phyloP scores from a whole-genome alignment of 2,888 invertebrate species.

The Allophyes oxyacanthae region DNA sequence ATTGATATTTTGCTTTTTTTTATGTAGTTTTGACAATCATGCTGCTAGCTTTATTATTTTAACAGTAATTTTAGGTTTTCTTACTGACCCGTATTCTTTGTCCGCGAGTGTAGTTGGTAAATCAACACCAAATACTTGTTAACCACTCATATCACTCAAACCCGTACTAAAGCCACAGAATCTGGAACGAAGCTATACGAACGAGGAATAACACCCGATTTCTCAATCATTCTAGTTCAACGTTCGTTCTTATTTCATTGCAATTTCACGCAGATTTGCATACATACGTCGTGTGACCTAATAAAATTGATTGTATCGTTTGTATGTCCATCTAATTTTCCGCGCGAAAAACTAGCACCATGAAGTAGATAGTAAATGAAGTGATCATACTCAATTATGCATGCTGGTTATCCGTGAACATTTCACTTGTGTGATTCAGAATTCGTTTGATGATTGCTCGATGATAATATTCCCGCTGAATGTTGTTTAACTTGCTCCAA shows the following conservation, averaged over 20 bases:
- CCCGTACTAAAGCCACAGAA: background rate
- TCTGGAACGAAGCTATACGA: conserved; percentile 17
- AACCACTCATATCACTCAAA: background rate
- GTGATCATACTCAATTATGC: background rate
- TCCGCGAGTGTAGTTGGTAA: too few relatives aligned
- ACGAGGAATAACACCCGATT: conserved; percentile 25
- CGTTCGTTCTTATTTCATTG: conserved; percentile 57
- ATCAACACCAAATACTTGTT: background rate
- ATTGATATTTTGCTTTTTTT: too few relatives aligned
- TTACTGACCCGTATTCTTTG: too few relatives aligned
- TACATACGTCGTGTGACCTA: conserved; percentile 60
- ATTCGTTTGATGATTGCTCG: too few relatives aligned
- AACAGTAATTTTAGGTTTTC: too few relatives aligned
- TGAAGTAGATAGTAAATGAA: conserved; percentile 16
- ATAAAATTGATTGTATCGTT: conserved; percentile 70
- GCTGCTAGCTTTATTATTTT: too few relatives aligned
- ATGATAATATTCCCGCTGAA: too few relatives aligned
- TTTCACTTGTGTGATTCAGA: too few relatives aligned
- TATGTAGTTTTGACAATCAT: too few relatives aligned
- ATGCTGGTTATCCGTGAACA: too few relatives aligned
- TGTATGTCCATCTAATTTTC: conserved; percentile 74
- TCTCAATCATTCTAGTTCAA: conserved; percentile 36
- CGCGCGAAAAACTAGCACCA: conserved; percentile 62
- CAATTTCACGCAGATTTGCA: conserved; percentile 75
- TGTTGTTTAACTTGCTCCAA: too few relatives aligned